Evolutionary conservation across 2,888 invertebrate genomes (phyloP), one percentile per base, ranked within the genome.

Genomic region (Trisateles emortualis): DNA sequence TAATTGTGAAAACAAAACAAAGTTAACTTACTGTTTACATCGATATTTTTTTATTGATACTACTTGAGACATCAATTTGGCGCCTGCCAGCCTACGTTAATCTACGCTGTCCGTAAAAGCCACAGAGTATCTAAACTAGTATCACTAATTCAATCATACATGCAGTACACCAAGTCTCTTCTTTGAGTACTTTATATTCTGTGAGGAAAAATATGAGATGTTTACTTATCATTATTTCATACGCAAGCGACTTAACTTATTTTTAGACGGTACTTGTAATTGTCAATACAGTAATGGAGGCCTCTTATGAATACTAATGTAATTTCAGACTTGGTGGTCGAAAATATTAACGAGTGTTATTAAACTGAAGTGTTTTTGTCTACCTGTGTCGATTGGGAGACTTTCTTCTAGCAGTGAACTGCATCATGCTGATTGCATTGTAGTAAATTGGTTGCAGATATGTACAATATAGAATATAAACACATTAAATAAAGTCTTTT

Each of bases 221-320:
- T 73, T 73, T 72, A 55, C 55, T 68, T 72, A 74, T 74, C 75
- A 72, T 73, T 73, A 73, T 64, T 72, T 65, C 29, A 39, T 53
- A 56, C 42, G 17, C 30, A 47, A 33, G 51, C 42, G 49, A 56
- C 59, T 40, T n/a, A 42, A 55, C 43, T 55, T 70, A 61, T 70
- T 67, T 60, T 60, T 59, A 56, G 64, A 59, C 30, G 51, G 22
- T 43, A 54, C 67, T 70, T 64, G 61, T 62, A 59, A 66, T 60
- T 69, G 70, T 69, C 73, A 70, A 69, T 54, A 64, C 41, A 52
- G 64, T 72, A 71, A 71, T 66, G 24, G 70, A 69, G 61, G 67
- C 70, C 59, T 57, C 61, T 59, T 63, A 47, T 35, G 50, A 65
- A 67, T 49, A 52, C 46, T 40, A 52, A 48, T 49, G 47, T 59